Percentiles rank a stretch among this genome's conserved stretches.
Evolutionary conservation across 2,113 vertebrate genomes (phyloP).

Genomic region (Hylia prasina): DNA sequence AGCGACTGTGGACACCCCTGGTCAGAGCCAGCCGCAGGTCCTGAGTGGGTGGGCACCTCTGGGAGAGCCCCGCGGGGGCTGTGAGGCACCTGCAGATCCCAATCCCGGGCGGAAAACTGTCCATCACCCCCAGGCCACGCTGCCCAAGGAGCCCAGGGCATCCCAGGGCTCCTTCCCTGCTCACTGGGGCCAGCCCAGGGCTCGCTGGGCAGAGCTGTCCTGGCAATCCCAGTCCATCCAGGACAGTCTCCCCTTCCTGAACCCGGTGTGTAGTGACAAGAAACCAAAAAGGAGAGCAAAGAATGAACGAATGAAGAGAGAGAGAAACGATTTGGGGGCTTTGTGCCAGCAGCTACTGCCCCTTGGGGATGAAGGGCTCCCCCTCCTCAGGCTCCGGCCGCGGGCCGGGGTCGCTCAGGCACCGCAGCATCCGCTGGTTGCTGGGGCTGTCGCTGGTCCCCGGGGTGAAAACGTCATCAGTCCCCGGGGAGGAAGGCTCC

Average conservation of each 20-base stretch:
- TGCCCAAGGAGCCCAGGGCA: accelerated
- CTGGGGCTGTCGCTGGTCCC: constrained; percentile 67
- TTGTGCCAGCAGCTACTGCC: constrained; percentile 38
- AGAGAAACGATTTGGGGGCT: not conserved
- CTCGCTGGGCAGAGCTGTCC: not conserved
- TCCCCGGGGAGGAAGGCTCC: constrained; percentile 69
- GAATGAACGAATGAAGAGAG: not conserved
- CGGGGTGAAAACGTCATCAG: constrained; percentile 71
- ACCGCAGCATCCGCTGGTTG: constrained; percentile 84
- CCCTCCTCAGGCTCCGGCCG: constrained; percentile 84
- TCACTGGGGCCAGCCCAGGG: not conserved
- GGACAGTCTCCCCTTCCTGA: not conserved
- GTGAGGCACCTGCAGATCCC: not conserved
- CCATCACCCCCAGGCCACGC: not conserved
- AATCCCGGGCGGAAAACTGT: not conserved
- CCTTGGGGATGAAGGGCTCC: constrained; percentile 86
- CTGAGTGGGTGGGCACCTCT: not conserved
- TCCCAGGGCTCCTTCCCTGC: not conserved
- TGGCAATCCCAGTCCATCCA: not conserved
- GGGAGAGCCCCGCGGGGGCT: not conserved
- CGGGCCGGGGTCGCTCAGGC: constrained; percentile 94
- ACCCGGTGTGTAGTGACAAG: not conserved
- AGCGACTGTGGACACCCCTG: not conserved
- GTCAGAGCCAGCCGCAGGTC: not conserved
- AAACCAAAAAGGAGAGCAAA: constrained; percentile 7